phyloP scores from a whole-genome alignment of 2,113 vertebrate genomes.

The Puffinus mauretanicus region DNA sequence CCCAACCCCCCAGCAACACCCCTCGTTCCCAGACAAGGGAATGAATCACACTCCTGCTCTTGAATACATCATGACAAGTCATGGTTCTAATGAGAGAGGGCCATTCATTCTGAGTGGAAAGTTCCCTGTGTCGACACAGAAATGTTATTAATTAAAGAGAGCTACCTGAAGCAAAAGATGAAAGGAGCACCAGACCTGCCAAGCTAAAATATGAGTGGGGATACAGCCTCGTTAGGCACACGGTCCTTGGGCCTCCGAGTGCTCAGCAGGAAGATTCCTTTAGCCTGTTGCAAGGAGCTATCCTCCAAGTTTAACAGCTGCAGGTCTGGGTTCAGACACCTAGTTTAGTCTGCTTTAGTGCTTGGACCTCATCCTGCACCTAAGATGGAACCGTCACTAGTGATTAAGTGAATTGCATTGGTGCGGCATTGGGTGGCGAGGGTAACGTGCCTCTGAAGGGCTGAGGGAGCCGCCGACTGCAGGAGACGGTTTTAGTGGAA shows the following conservation, averaged over 20 bases:
- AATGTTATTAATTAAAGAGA: slow-evolving; percentile 84
- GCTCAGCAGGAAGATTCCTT: slow-evolving; percentile 48
- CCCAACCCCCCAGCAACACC: slow-evolving; percentile 41
- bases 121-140: slow-evolving; percentile 76
- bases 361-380: slow-evolving; percentile 6
- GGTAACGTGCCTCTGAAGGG: neutral
- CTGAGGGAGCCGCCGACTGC: neutral
- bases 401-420: slow-evolving; percentile 7
- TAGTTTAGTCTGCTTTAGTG: neutral
- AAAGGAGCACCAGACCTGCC: slow-evolving; percentile 71
- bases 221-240: slow-evolving; percentile 77
- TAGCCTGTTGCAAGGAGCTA: slow-evolving; percentile 55
- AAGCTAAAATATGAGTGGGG: slow-evolving; percentile 73
- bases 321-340: neutral
- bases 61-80: slow-evolving; percentile 81
- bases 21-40: slow-evolving; percentile 73
- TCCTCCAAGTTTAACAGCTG: slow-evolving; percentile 44
- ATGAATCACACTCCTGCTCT: slow-evolving; percentile 74
- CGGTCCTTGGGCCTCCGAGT: slow-evolving; percentile 52
- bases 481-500: neutral
- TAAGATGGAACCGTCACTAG: neutral
- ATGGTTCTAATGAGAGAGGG: slow-evolving; percentile 81
- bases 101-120: slow-evolving; percentile 80
- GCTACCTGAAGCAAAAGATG: slow-evolving; percentile 78
- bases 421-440: neutral